Evolutionary conservation across 92 coral and sea anemone genomes (phyloP).

Genomic region (Blastomussa wellsi): DNA sequence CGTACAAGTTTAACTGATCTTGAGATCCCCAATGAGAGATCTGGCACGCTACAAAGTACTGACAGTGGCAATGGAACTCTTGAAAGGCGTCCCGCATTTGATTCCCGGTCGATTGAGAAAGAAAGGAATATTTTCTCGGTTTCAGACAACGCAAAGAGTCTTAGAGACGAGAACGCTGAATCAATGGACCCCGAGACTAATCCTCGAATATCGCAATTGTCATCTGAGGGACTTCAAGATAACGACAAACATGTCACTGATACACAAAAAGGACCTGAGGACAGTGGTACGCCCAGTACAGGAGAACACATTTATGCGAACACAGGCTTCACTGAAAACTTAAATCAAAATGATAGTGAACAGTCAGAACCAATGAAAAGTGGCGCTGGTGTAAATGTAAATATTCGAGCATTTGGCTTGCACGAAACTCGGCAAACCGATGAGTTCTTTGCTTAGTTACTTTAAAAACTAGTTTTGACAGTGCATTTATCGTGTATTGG

Average conservation of each 20-base stretch:
- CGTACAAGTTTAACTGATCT: conserved; percentile 54
- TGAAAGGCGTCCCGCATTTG: not conserved
- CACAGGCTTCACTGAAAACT: not conserved
- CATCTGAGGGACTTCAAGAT: conserved; percentile 1
- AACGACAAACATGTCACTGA: not conserved
- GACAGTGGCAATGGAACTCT: not conserved
- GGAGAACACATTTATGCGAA: conserved; percentile 24
- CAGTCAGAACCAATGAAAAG: not conserved
- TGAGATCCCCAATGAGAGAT: conserved; percentile 39
- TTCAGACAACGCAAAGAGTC: not conserved
- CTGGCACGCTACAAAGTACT: conserved; percentile 10
- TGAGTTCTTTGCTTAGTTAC: conserved; percentile 6
- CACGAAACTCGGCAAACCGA: conserved; percentile 11
- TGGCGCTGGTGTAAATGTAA: not conserved
- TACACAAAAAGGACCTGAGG: not conserved
- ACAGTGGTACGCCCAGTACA: not conserved
- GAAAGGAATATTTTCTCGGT: not conserved
- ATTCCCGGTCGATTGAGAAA: not conserved
- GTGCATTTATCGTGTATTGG: not conserved
- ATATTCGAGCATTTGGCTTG: conserved; percentile 5
- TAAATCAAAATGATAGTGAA: not conserved
- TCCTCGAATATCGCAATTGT: conserved; percentile 3
- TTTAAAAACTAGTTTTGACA: not conserved
- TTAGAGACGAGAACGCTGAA: not conserved
- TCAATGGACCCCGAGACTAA: not conserved